Percentiles rank a stretch among this genome's conserved stretches.
These are phyloP conservation scores for Meandrina meandrites DNA, from an alignment of 92 coral and sea anemone genomes.

Conservation along the genomic window DNA sequence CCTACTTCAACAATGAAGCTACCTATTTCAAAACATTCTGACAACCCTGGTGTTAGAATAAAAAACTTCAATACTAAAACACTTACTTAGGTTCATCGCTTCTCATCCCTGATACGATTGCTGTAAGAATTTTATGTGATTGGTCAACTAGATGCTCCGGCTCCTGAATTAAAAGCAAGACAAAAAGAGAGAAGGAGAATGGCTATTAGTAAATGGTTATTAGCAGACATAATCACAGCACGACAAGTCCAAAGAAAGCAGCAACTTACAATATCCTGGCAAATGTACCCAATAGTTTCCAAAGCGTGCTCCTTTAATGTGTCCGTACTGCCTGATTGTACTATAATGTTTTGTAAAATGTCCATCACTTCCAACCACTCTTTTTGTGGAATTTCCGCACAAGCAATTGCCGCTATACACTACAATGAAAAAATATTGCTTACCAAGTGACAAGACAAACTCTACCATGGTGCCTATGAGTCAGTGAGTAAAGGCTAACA, in stretches of 20 bases:
- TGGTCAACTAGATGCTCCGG: slow-evolving; percentile 84
- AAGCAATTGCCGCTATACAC: slow-evolving; percentile 98
- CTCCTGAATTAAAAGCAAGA: slow-evolving; percentile 53
- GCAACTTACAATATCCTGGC: slow-evolving; percentile 95
- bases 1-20: too few species aligned
- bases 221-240: too few species aligned
- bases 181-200: background rate
- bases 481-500: too few species aligned
- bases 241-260: too few species aligned
- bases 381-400: slow-evolving; percentile 93
- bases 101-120: slow-evolving; percentile 94
- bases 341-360: slow-evolving; percentile 64
- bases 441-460: too few species aligned
- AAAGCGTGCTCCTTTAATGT: slow-evolving; percentile 86
- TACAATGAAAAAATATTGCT: background rate
- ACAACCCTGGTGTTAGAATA: too few species aligned
- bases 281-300: slow-evolving; percentile 94
- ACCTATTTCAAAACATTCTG: too few species aligned
- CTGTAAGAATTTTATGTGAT: slow-evolving; percentile 84
- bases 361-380: slow-evolving; percentile 80
- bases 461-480: too few species aligned
- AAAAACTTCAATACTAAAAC: too few species aligned
- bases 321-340: slow-evolving; percentile 63
- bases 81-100: slow-evolving; percentile 90
- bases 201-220: too few species aligned